Percentiles rank a stretch among this genome's conserved stretches.
Evolutionary conservation across 2,888 invertebrate species (phyloP).

Genomic region (Hanleya hanleyi): DNA sequence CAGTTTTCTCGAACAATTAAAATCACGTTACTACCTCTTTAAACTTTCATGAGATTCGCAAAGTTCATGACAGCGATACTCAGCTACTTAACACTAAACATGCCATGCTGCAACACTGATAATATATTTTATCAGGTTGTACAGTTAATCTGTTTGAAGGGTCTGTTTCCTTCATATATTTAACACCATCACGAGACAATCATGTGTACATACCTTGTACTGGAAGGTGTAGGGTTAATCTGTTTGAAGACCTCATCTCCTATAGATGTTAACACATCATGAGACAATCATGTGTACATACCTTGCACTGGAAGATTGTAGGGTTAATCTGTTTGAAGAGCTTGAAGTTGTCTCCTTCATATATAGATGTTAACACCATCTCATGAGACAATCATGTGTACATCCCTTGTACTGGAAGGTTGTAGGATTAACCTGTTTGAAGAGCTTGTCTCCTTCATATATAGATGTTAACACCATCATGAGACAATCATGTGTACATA

Average conservation of each 20-base stretch:
- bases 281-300: too few relatives aligned
- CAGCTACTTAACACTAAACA: too few relatives aligned
- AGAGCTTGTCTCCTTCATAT: slow-evolving; percentile 92
- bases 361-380: slow-evolving; percentile 92
- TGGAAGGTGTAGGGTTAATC: slow-evolving; percentile 85
- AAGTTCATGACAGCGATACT: too few relatives aligned
- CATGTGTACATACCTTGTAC: slow-evolving; percentile 91
- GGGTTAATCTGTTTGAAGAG: slow-evolving; percentile 86
- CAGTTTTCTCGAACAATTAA: too few relatives aligned
- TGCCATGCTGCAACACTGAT: too few relatives aligned
- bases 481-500: too few relatives aligned
- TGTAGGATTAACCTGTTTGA: slow-evolving; percentile 85
- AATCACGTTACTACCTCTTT: too few relatives aligned
- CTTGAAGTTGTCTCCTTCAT: slow-evolving; percentile 93
- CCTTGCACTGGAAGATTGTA: slow-evolving; percentile 93
- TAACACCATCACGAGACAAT: too few relatives aligned
- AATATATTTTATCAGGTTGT: too few relatives aligned
- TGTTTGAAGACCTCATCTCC: slow-evolving; percentile 91
- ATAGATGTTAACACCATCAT: slow-evolving; percentile 92
- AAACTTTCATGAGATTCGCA: too few relatives aligned
- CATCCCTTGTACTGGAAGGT: slow-evolving; percentile 93
- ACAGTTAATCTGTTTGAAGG: slow-evolving; percentile 86
- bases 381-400: too few relatives aligned
- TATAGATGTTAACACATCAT: slow-evolving; percentile 96
- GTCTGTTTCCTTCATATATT: slow-evolving; percentile 95